Conservation (phyloP, 2,888 invertebrate species). For the Psylliodes chrysocephalus region DNA sequence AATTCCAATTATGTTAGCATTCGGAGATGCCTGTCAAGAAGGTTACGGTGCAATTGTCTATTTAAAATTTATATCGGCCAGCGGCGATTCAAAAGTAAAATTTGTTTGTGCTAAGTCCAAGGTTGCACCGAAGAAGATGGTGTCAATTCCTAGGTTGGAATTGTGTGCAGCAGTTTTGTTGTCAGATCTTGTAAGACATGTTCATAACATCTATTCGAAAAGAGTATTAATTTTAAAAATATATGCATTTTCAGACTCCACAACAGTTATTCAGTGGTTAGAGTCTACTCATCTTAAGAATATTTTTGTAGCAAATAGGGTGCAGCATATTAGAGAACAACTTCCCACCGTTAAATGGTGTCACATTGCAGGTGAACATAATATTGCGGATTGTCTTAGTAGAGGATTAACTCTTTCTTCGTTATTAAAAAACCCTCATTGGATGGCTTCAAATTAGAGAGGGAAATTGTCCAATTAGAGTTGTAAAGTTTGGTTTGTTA, state of each 20-base stretch:
- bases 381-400: constrained; percentile 9
- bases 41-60: constrained; percentile 21
- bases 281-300: not conserved
- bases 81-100: not conserved
- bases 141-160: constrained; percentile 15
- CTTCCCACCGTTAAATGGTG: not conserved
- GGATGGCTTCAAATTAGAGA: constrained; percentile 9
- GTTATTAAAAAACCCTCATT: not conserved
- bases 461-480: not conserved
- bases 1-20: constrained; percentile 13
- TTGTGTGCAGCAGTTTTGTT: not conserved
- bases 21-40: constrained; percentile 20
- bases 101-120: constrained; percentile 19
- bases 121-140: constrained; percentile 6
- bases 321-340: constrained; percentile 5
- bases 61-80: not conserved
- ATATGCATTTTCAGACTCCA: constrained; percentile 20
- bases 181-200: not conserved
- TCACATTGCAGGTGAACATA: not conserved
- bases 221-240: constrained; percentile 6
- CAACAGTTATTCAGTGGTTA: constrained; percentile 15
- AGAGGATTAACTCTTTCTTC: constrained; percentile 1
- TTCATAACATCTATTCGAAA: not conserved
- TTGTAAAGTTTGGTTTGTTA: no score
- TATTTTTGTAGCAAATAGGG: constrained; percentile 14